Evolutionary conservation across 2,797 vertebrate genomes (phyloP), one percentile per base, ranked within the genome.

Genomic region (Rhodeus uyekii): DNA sequence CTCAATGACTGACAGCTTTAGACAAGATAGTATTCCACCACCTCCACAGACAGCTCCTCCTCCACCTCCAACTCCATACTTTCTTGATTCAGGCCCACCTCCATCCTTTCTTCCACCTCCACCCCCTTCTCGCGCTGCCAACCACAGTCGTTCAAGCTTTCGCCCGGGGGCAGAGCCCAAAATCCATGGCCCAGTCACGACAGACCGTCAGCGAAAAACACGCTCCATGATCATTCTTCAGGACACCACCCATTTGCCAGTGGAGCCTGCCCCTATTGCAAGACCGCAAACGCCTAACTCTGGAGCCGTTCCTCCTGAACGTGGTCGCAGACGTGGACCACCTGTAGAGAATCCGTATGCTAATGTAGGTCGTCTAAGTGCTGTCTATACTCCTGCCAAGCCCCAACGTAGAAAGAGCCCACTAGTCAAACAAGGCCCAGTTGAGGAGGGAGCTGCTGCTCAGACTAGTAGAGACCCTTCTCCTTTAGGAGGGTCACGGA

Each of bases 191-290:
- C 93, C 96, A 0, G 87, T 94, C 0, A 88, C 86, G 0, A 96
- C 96, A 0, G 98, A 99, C 83, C 91, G 98, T 18, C 98, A 99
- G 93, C 95, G 97, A 83, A 96, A 98, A 58, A 98, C 98, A 0
- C 95, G 98, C 19, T 99, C 98, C 83, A 99, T 99, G 98, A 99
- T 99, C 83, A 99, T 99, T 90, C 94, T 99, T 29, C 98, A 99
- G 90, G 98, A 99, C 89, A 97, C 96, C 0, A 91, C 95, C 3
- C 95, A 96, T 29, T 90, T 95, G 36, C 95, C 95, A 0, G 87
- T 91, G 39, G 93, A 95, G 3, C 94, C 95, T 0, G 88, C 90
- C 0, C 88, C 94, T 44, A 93, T 96, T 83, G 89, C 93, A 1
- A 91, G 94, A 19, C 93, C 94, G 0, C 88, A 87, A 39, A 92